Percentiles rank a stretch among this genome's conserved stretches.
phyloP scores from a whole-genome alignment of 2,113 vertebrate species.

The Microcebus tavaratra region DNA sequence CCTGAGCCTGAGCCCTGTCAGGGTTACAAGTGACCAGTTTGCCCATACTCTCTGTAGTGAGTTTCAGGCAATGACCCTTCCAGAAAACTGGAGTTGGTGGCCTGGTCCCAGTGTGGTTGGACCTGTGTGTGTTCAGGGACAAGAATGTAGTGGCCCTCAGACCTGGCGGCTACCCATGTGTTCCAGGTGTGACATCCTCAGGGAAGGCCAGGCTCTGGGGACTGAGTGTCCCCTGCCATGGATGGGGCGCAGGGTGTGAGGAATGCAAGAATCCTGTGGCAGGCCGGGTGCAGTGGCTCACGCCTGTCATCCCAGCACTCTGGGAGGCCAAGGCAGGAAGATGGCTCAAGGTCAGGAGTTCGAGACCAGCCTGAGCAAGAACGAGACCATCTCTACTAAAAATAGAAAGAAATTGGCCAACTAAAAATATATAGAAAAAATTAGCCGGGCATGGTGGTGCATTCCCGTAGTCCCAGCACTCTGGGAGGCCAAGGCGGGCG shows the following conservation, averaged over 20 bases:
- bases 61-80: not conserved
- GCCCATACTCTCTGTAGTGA: not conserved
- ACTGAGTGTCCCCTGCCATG: not conserved
- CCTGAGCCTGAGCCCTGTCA: not conserved
- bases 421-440: too few relatives aligned
- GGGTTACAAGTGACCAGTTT: not conserved
- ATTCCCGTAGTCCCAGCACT: too few relatives aligned
- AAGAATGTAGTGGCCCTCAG: not conserved
- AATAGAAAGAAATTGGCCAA: too few relatives aligned
- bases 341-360: too few relatives aligned
- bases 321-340: too few relatives aligned
- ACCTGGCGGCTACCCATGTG: not conserved
- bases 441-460: too few relatives aligned
- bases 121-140: not conserved
- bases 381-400: too few relatives aligned
- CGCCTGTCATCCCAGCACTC: too few relatives aligned
- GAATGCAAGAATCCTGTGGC: not conserved
- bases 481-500: too few relatives aligned
- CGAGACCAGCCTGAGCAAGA: too few relatives aligned
- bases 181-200: not conserved
- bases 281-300: too few relatives aligned
- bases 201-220: not conserved
- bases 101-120: not conserved
- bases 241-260: rapidly evolving
- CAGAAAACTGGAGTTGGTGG: not conserved